Evolutionary conservation across 2,888 invertebrate species (phyloP).

Genomic region (Eumacrocentrus americanus): DNA sequence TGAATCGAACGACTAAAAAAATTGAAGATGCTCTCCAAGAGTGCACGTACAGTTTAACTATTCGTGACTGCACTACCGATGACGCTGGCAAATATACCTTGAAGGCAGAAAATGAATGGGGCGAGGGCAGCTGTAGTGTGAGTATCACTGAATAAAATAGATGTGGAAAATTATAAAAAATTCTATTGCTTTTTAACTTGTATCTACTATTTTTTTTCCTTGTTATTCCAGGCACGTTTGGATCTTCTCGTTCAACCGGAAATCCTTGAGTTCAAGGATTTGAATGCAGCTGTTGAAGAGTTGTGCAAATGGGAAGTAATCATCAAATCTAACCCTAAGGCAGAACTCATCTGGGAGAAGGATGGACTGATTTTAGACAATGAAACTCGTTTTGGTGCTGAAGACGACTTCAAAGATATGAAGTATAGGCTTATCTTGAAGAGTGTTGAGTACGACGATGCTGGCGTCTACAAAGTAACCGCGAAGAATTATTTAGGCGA

Average conservation of each 20-base stretch:
- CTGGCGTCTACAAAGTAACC: constrained; percentile 77
- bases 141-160: constrained; percentile 39
- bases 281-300: constrained; percentile 77
- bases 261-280: constrained; percentile 76
- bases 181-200: too few relatives aligned
- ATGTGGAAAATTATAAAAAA: too few relatives aligned
- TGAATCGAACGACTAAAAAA: constrained; percentile 70
- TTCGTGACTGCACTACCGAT: constrained; percentile 70
- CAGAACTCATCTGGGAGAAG: constrained; percentile 83
- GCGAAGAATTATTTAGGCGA: constrained; percentile 82
- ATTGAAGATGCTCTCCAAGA: constrained; percentile 80
- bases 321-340: constrained; percentile 88
- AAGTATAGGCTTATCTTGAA: constrained; percentile 76
- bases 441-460: constrained; percentile 74
- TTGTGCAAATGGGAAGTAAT: constrained; percentile 79
- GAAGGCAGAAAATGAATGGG: constrained; percentile 81
- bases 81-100: constrained; percentile 86
- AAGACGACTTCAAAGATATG: constrained; percentile 69
- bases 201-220: too few relatives aligned
- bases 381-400: constrained; percentile 66
- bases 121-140: constrained; percentile 73
- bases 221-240: constrained; percentile 68
- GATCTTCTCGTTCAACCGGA: constrained; percentile 81
- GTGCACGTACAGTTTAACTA: constrained; percentile 78
- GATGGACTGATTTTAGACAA: constrained; percentile 70